Evolutionary conservation across 2,888 invertebrate species (phyloP).

Genomic region (Apotomis betuletana): DNA sequence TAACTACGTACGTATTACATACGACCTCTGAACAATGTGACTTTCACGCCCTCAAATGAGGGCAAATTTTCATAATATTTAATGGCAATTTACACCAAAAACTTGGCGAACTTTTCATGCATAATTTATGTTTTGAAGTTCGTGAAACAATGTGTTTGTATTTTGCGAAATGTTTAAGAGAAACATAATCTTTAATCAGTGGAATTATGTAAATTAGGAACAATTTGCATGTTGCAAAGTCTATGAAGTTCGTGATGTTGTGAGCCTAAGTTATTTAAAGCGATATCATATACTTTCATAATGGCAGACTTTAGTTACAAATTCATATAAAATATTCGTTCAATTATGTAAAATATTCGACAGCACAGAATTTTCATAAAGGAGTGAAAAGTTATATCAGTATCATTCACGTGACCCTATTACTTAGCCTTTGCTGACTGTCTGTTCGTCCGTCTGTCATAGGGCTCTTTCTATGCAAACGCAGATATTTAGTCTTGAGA

Average conservation of each 20-base stretch:
- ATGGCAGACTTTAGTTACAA: not conserved
- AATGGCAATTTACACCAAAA: conserved; percentile 19
- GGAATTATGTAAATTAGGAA: conserved; percentile 11
- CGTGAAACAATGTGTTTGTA: conserved; percentile 19
- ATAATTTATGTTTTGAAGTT: conserved; percentile 19
- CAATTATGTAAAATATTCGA: no score
- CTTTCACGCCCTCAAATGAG: not conserved
- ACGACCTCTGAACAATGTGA: not conserved
- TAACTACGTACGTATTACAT: not conserved
- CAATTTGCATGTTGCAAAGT: conserved; percentile 19
- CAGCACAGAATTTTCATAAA: no score
- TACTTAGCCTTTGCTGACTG: no score
- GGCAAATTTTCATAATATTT: conserved; percentile 13
- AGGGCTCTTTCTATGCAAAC: no score
- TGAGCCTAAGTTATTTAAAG: conserved; percentile 13
- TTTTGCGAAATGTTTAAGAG: conserved; percentile 7
- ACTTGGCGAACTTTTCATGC: conserved; percentile 19
- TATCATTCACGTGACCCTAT: no score
- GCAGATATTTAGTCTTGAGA: no score
- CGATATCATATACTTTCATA: not conserved
- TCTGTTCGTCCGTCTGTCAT: no score
- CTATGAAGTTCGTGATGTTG: conserved; percentile 10
- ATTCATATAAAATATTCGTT: not conserved
- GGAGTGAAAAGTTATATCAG: no score
- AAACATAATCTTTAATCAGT: conserved; percentile 25